Base-by-base conservation (phyloP, 2,888 invertebrate species). In the Pachydiplax longipennis region DNA sequence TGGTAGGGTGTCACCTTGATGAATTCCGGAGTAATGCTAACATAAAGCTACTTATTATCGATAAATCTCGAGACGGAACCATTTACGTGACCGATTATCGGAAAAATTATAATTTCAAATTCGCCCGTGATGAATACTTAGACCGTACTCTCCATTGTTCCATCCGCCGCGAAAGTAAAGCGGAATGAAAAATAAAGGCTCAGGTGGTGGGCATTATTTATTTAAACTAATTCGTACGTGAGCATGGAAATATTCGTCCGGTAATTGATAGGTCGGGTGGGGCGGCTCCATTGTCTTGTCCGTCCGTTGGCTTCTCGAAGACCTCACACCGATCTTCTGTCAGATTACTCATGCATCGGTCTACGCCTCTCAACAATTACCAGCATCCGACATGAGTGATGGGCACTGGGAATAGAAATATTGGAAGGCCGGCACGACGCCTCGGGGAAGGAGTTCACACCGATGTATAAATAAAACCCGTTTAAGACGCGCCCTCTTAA, bases 271-370 rank as follows among this genome's bases (percentile, higher is more conserved):
- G 61, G 31, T 13, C 35, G 87, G 87, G 87, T 37, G 87, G 58
- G 61, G 87, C 61, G 37, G 61, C 22, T 58, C 87, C 87, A 87
- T 87, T 87, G 87, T 87, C 61, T 87, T 73, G 12, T 87, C 37
- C 61, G 61, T 40, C 22, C 58, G 58, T 58, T 87, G 87, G 40
- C 61, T 37, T 37, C 87, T 35, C 65, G 61, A 25, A 65, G 87
- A 87, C 87, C 87, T 61, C 87, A 87, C 87, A 87, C 87, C 87
- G 87, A 87, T 87, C 87, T 18, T 87, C 87, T 40, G 87, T 87
- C 87, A 87, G 87, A 87, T 87, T 87, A 87, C 87, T 87, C 87
- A 87, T 87, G 87, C 87, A 87, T 87, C 65, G 87, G 87, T 87
- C 87, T 40, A 87, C 87, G 87, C 87, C 87, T 87, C 87, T 87